Evolutionary conservation across 1,140 invertebrate species (phyloP).

Genomic region (Philopotamus ludificatus): DNA sequence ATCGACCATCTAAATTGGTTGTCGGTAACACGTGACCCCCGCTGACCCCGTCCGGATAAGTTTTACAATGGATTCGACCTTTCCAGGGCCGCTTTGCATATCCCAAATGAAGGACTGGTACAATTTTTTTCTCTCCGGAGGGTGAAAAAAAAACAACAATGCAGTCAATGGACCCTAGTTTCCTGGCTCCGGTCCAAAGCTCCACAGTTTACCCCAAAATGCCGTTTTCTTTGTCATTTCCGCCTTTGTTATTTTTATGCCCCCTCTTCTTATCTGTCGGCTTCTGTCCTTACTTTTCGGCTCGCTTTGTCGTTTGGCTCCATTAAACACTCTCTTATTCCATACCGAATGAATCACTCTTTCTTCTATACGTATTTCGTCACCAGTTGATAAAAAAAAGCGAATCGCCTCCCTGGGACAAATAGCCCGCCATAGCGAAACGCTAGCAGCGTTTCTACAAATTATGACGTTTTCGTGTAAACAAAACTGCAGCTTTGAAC

Average conservation of each 20-base stretch:
- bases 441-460: no score
- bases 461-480: neutral
- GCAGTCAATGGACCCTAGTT: neutral
- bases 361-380: constrained; percentile 1
- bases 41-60: no score
- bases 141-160: neutral
- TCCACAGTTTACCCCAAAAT: constrained; percentile 8
- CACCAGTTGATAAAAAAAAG: neutral
- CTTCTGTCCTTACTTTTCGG: constrained; percentile 7
- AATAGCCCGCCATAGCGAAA: neutral
- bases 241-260: constrained; percentile 19
- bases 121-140: neutral
- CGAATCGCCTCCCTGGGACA: neutral
- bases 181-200: constrained; percentile 7
- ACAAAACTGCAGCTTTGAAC: neutral
- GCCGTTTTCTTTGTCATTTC: constrained; percentile 7
- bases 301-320: constrained; percentile 19
- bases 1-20: no score
- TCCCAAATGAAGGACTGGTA: no score
- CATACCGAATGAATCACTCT: neutral
- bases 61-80: no score
- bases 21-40: no score
- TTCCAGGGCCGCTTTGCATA: neutral
- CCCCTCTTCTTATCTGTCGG: constrained; percentile 4
- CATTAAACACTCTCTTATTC: constrained; percentile 11